Evolutionary conservation across 2,888 invertebrate species (phyloP), one percentile per base, ranked within the genome.

Genomic region (Gibbula magus): DNA sequence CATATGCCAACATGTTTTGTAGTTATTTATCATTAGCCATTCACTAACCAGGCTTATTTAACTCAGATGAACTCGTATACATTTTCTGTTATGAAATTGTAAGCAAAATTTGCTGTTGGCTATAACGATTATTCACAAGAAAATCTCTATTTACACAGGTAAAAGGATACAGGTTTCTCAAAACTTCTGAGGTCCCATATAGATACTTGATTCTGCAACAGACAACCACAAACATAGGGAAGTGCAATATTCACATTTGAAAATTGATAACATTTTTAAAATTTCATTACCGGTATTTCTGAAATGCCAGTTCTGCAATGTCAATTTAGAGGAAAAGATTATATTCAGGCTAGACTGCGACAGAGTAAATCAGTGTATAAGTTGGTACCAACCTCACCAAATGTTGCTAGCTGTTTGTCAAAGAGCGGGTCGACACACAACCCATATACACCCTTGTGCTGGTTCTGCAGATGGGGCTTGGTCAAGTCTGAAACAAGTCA

Each of bases 161-260:
- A 53, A 84, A 92, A 92, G 92, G 92, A 93, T 91, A 93, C 94
- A 0, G 98, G 97, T 89, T 96, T 96, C 86, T 97, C 96, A 91
- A 98, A 96, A 89, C 95, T 96, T 79, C 98, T 94, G 74, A 96
- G 95, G 93, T 98, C 98, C 98, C 98, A 98, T 80, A 98, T 94
- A 83, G 95, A 95, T 80, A 97, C 95, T 88, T 96, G 95, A 90
- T 95, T 96, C 90, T 93, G 89, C 78, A 89, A 88, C 70, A 78
- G 75, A 78, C 8, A 76, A 53, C 5, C 7, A 66, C 10, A 45
- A 45, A 45, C 5, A 45, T 13, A 51, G 66, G 52, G 22, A 77
- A 75, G 51, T 35, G 52, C 75, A 70, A 78, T 76, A 7, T 22
- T 74, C n/a, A 35, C 35, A 8, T 45, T 7, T 10, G 45, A 45